Evolutionary conservation across 2,797 vertebrate genomes (phyloP).

Genomic region (Xiphophorus birchmanni): DNA sequence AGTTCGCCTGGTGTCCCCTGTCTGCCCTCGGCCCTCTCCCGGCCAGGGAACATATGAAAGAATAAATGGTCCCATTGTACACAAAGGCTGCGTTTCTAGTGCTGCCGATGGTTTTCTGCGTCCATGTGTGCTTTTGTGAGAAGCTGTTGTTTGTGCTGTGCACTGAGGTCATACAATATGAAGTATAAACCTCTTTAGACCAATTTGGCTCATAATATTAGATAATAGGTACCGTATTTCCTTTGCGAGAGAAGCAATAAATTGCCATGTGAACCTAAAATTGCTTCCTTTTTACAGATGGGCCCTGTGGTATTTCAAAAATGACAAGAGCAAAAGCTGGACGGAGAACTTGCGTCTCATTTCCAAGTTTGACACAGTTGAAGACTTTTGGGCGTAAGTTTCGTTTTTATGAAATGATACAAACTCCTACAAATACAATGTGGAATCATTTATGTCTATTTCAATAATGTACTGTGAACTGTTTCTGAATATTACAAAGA

Average conservation of each 20-base stretch:
- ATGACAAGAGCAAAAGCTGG: conserved; percentile 88
- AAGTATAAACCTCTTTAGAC: neutral
- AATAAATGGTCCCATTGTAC: conserved; percentile 50
- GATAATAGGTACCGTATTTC: neutral
- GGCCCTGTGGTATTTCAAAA: conserved; percentile 89
- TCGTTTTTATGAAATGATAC: neutral
- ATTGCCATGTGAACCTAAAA: neutral
- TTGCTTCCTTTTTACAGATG: conserved; percentile 70
- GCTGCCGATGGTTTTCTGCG: conserved; percentile 46
- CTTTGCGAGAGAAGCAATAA: neutral
- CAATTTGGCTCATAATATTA: neutral
- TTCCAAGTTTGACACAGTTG: conserved; percentile 87
- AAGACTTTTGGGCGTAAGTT: conserved; percentile 89
- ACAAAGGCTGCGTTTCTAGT: conserved; percentile 69
- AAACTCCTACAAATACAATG: neutral
- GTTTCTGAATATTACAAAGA: neutral
- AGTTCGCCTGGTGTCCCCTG: conserved; percentile 58
- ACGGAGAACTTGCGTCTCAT: conserved; percentile 86
- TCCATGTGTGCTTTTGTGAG: conserved; percentile 48
- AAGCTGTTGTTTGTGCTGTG: conserved; percentile 34
- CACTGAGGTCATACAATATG: conserved; percentile 16
- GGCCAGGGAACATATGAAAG: conserved; percentile 54
- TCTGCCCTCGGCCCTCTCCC: conserved; percentile 41
- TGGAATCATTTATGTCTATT: neutral
- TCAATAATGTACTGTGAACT: neutral